A percentile compares a stretch with the other conserved stretches of the same genome.
Conservation (phyloP, 1,140 invertebrate species). For the Eriosoma lanigerum region DNA sequence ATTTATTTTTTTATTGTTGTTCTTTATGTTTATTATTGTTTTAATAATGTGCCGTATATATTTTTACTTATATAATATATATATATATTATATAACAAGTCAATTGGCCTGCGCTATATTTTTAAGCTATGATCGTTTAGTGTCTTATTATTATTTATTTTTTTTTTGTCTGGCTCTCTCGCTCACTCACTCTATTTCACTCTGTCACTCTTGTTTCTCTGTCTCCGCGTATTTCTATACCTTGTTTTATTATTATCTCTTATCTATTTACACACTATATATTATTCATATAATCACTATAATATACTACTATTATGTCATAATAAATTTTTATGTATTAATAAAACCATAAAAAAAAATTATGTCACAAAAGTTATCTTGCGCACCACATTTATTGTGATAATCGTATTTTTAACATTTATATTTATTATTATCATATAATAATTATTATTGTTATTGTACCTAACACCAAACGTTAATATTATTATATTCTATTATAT, state of each 20-base stretch:
- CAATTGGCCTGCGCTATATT: slow-evolving; percentile 26
- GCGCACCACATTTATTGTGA: neutral
- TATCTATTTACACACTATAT: slow-evolving; percentile 30
- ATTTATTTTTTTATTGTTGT: neutral
- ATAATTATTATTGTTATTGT: neutral
- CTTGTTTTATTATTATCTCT: neutral
- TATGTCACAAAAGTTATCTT: neutral
- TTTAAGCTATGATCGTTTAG: slow-evolving; percentile 16
- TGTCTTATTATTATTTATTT: slow-evolving; percentile 13
- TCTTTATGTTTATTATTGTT: slow-evolving; percentile 4
- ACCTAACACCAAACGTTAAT: too few relatives aligned
- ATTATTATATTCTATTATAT: too few relatives aligned
- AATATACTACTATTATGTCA: too few relatives aligned
- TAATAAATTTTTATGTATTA: too few relatives aligned
- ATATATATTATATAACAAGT: neutral
- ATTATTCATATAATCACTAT: slow-evolving; percentile 14
- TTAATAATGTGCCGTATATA: neutral
- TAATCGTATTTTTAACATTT: too few relatives aligned
- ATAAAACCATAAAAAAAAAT: too few relatives aligned
- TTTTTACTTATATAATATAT: neutral
- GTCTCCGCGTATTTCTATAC: slow-evolving; percentile 5
- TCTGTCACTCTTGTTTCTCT: slow-evolving; percentile 34
- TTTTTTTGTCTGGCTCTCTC: slow-evolving; percentile 47
- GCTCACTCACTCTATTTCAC: slow-evolving; percentile 44
- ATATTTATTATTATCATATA: neutral